Base-by-base conservation (phyloP, 2,888 invertebrate species). In the Octonoba sinensis region DNA sequence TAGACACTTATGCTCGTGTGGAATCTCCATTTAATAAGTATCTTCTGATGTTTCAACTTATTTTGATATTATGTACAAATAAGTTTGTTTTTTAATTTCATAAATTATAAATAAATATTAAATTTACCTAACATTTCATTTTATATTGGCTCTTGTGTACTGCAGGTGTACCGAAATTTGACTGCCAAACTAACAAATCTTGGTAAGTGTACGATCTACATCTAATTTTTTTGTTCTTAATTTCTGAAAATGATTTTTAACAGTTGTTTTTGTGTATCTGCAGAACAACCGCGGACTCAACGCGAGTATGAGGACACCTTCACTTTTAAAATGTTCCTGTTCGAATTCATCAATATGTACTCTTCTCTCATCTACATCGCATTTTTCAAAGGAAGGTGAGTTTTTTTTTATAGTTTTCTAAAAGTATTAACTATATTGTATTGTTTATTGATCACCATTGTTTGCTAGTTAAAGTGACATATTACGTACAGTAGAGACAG, bases 281-380 rank as follows among this genome's bases (percentile, higher is more conserved):
- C 87, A 87, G 95, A 97, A 89, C 95, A 94, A 89, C 96, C 96
- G n/a, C 90, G 96, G 64, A 99, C 98, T 0, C 97, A 98, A 88
- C 95, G 94, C 0, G 97, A 99, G 88, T 99, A 97, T 88, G 99
- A 99, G 89, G 96, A 97, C 88, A 97, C 96, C 0, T 97, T 96
- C 89, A 98, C 97, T 0, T 95, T 99, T 89, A 99, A 99, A 90
- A 96, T 99, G 89, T 99, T 97, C 91, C 92, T 97, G 86, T 97
- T 99, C 87, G 97, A 99, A 89, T 99, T 98, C 88, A 96, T 99
- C 92, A 99, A 99, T 89, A 98, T 95, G 89, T 99, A 99, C 88
- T 96, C 97, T 0, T 97, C 98, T 0, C 91, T 99, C n/a, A 96
- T 99, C 86, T 99, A 99, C 89, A 98, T 99, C 73, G 99, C 99